Conservation (phyloP, 1,140 invertebrate genomes). For the Drosophila albomicans region DNA sequence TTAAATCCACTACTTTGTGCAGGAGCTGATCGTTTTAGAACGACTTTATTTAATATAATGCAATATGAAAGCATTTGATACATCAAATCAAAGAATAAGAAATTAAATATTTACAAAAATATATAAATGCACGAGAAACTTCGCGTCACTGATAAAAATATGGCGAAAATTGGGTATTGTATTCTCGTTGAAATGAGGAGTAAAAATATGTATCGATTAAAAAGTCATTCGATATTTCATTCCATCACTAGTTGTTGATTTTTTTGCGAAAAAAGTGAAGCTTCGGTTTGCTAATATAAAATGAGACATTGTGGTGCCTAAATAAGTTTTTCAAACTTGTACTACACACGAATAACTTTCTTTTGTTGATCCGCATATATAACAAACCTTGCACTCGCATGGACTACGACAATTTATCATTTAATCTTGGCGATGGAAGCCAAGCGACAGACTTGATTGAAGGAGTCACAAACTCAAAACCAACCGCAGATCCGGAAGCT, state of each 20-base stretch:
- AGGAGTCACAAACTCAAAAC: slow-evolving; percentile 16
- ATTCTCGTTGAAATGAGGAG: neutral
- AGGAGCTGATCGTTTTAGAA: too few species aligned
- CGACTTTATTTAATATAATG: too few species aligned
- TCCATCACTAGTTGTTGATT: slow-evolving; percentile 72
- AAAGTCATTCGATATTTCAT: slow-evolving; percentile 18
- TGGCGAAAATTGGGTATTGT: too few species aligned
- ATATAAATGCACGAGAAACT: too few species aligned
- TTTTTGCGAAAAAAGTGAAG: slow-evolving; percentile 64
- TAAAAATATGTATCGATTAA: slow-evolving; percentile 17
- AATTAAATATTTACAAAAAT: too few species aligned
- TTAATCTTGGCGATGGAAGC: slow-evolving; percentile 53
- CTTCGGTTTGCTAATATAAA: slow-evolving; percentile 16
- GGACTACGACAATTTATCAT: slow-evolving; percentile 63
- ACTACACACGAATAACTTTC: neutral
- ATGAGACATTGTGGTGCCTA: slow-evolving; percentile 28
- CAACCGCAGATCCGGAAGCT: slow-evolving; percentile 35
- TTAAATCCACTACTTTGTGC: too few species aligned
- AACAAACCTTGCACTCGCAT: slow-evolving; percentile 31
- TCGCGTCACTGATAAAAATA: too few species aligned
- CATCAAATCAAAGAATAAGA: too few species aligned
- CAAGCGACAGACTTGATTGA: slow-evolving; percentile 36
- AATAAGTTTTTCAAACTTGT: slow-evolving; percentile 1
- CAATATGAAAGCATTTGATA: too few species aligned
- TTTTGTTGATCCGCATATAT: neutral